Evolutionary conservation across 1,140 invertebrate species (phyloP), one percentile per base, ranked within the genome.

Genomic region (Temnothorax longispinosus): DNA sequence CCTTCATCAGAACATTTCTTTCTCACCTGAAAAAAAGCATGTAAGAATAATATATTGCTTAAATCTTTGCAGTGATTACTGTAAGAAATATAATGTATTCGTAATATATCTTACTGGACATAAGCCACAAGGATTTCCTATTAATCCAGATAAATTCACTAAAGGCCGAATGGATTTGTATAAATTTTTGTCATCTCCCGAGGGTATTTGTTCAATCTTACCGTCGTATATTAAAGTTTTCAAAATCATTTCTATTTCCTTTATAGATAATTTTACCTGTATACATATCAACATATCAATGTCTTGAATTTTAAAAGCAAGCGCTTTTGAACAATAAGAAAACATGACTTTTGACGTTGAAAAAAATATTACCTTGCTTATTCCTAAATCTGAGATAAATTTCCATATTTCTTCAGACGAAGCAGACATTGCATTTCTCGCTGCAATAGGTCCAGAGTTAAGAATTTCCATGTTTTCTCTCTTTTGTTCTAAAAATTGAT

Each of bases 151-250:
- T 13, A 97, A 94, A 69, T 96, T 95, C 21, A 97, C 85, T 41
- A 99, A 93, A 52, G 96, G 92, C 92, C 98, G 97, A 56, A 98
- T 96, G 35, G 98, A 97, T 93, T 98, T 96, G 92, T 99, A 99
- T 1, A 98, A 96, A 92, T 96, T 96, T 15, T 97, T 97, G 41
- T 44, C 10, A 94, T 97, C 97, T 0, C 96, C 95, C 67, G 96
- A 96, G 1, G 97, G 92, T 88, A 96, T 97, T 91, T 97, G 97
- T 94, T 99, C 98, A 8, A 98, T 97, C 96, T 99, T 99, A 1
- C 98, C 98, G 96, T 99, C 99, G 94, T 98, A 99, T 4, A 99
- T 97, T 5, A 99, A 96, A 0, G 98, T 99, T 93, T 99, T 97
- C 11, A 99, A 95, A 93, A 99, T 99, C 89, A 97, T 98, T 93